Base-by-base conservation (phyloP, 2,797 vertebrate species). In the Leuciscus waleckii region DNA sequence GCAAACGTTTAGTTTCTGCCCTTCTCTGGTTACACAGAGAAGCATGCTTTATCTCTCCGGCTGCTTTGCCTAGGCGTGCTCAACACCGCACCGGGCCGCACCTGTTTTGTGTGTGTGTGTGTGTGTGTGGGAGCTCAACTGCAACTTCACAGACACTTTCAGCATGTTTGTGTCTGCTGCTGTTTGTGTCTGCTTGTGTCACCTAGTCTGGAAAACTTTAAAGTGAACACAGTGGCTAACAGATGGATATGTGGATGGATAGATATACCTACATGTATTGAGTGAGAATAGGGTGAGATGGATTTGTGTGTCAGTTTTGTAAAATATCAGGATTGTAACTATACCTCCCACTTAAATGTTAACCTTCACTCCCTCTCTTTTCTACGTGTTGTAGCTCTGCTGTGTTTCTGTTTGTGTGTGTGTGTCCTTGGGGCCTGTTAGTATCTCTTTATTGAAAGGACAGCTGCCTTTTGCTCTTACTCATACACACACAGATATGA, bases 1-100 rank as follows among this genome's bases (percentile, higher is more conserved):
- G 83, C 86, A 89, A 87, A 92, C 83, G 85, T 91, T 91, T 79
- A 87, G 84, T 87, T 90, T 87, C 69, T 84, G 90, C 90, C 88
- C 89, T 54, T 88, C 82, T 87, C 84, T 88, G 92, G 91, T 93
- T 92, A 91, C 86, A 89, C 89, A 90, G 92, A 90, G 88, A 89
- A 86, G 85, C 90, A 83, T 92, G 92, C 89, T 93, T 89, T 91
- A 92, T 92, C 90, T 93, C 83, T 86, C 43, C 3, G 83, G 58
- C 84, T 85, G 83, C 86, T 90, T 90, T 90, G 90, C 88, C 90
- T 90, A 88, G 83, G 67, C 76, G 74, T 85, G 84, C 78, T 88
- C 71, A 61, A 74, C 89, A 89, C 83, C 89, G 91, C 86, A 91
- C 87, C 58, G 85, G 89, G 86, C 86, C 86, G 43, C 91, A 90